Evolutionary conservation across 2,113 vertebrate species (phyloP).

Genomic region (Psittacus erithacus): DNA sequence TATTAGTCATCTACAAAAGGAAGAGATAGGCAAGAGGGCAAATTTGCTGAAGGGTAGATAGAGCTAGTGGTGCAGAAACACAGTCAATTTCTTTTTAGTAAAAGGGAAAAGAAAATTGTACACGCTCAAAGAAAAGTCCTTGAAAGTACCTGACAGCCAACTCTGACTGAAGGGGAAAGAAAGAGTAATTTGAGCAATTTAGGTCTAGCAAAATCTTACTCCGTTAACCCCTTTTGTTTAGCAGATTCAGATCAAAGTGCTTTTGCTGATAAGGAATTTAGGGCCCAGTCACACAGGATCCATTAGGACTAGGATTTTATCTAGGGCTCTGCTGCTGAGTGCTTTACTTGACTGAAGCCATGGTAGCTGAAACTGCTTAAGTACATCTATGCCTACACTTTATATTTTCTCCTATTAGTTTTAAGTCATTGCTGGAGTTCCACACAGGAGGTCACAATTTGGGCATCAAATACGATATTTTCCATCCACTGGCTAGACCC

Average conservation of each 20-base stretch:
- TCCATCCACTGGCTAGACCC: slow-evolving; percentile 37
- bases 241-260: not conserved
- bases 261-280: not conserved
- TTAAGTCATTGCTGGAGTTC: not conserved
- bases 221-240: not conserved
- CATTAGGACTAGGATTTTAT: not conserved
- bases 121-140: slow-evolving; percentile 19
- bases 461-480: slow-evolving; percentile 43
- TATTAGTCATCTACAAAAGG: slow-evolving; percentile 44
- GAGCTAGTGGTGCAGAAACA: slow-evolving; percentile 64
- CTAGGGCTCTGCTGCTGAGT: not conserved
- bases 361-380: not conserved
- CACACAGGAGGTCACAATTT: slow-evolving; percentile 47
- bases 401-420: not conserved
- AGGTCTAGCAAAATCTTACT: not conserved
- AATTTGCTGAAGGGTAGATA: slow-evolving; percentile 58
- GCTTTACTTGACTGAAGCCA: not conserved
- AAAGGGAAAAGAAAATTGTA: slow-evolving; percentile 44
- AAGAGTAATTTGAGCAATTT: slow-evolving; percentile 9
- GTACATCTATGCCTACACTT: not conserved
- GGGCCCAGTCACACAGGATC: not conserved
- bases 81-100: slow-evolving; percentile 23
- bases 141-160: slow-evolving; percentile 50
- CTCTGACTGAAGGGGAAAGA: slow-evolving; percentile 28
- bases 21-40: slow-evolving; percentile 40